phyloP scores from a whole-genome alignment of 2,888 invertebrate genomes.

The Drosophila siamana region DNA sequence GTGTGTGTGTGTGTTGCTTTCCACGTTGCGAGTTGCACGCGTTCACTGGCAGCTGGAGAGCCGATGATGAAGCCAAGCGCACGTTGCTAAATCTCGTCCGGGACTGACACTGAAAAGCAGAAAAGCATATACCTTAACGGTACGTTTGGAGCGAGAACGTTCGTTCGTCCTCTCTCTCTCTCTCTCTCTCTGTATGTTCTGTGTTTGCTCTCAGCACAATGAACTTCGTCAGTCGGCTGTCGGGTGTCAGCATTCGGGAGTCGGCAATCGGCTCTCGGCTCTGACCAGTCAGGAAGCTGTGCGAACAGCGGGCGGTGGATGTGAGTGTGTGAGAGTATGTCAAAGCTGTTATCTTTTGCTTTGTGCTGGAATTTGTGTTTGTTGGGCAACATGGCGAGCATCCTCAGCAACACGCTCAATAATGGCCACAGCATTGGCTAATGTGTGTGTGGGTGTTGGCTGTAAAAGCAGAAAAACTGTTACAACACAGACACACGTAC shows the following conservation, averaged over 20 bases:
- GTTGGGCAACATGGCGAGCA: slow-evolving; percentile 77
- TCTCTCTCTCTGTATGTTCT: slow-evolving; percentile 8
- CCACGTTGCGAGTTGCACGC: slow-evolving; percentile 57
- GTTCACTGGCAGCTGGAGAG: slow-evolving; percentile 37
- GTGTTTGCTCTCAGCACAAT: not conserved
- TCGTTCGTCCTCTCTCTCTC: not conserved
- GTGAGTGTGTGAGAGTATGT: slow-evolving; percentile 34
- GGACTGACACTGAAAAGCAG: slow-evolving; percentile 82
- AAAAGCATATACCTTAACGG: slow-evolving; percentile 74
- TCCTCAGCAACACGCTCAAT: slow-evolving; percentile 76
- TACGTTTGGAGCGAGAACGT: slow-evolving; percentile 51
- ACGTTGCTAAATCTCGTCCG: slow-evolving; percentile 84
- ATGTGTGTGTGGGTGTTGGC: slow-evolving; percentile 39
- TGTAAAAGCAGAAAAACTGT: slow-evolving; percentile 64
- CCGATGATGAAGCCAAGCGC: slow-evolving; percentile 61
- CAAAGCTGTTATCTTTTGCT: slow-evolving; percentile 68
- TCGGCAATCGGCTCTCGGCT: slow-evolving; percentile 3
- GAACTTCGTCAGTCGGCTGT: no score
- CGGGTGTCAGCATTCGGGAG: no score
- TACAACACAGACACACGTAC: slow-evolving; percentile 39
- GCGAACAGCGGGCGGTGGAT: not conserved
- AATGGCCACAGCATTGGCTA: slow-evolving; percentile 56
- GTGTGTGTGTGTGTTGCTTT: slow-evolving; percentile 27
- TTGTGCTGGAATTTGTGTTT: slow-evolving; percentile 79
- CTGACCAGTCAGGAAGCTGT: slow-evolving; percentile 48